Evolutionary conservation across 2,888 invertebrate species (phyloP), one percentile per base, ranked within the genome.

Genomic region (Pharmacophagus antenor): DNA sequence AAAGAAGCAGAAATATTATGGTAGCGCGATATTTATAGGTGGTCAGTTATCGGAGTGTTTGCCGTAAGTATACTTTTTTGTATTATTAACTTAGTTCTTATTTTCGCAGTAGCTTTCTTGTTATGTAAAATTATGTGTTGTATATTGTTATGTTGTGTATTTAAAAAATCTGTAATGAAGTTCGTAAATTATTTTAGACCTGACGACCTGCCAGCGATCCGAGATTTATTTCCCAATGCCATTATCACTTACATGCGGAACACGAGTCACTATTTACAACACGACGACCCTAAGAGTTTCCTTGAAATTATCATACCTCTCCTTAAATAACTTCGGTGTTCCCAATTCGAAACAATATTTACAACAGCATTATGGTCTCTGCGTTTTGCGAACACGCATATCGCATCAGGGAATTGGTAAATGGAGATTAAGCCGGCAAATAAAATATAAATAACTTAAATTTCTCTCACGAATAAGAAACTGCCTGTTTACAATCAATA

Each of bases 1-100:
- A 67, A 71, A 67, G 52, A 67, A 61, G 6, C 80, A 79, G 55
- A 66, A 65, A 54, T 95, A 91, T 72, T 65, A 73, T 7, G 95
- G 95, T 0, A 95, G 95, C 0, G 94, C 95, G 0, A 77, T 97
- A 18, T 98, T 98, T 76, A 88, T 99, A 41, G 96, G 94, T 48
- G 98, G 98, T 25, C 93, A 90, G n/a, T 82, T 92, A 0, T 98
- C 98, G 0, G 93, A 94, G 70, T 97, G 94, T 77, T 91, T 98
- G 66, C 92, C 92, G 95, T 95, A 87, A 91, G 90, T 82, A 48
- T 44, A 0, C 37, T 37, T 37, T 15, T 37, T 37, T 5, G 3
- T n/a, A 5, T 37, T 15, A 3, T 31, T 31, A 31, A 31, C n/a
- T n/a, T n/a, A n/a, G n/a, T n/a, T n/a, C 3, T 3, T 25, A 25